Percentiles rank a stretch among this genome's conserved stretches.
Evolutionary conservation across 2,113 vertebrate genomes (phyloP).

Genomic region (Lethenteron reissneri): DNA sequence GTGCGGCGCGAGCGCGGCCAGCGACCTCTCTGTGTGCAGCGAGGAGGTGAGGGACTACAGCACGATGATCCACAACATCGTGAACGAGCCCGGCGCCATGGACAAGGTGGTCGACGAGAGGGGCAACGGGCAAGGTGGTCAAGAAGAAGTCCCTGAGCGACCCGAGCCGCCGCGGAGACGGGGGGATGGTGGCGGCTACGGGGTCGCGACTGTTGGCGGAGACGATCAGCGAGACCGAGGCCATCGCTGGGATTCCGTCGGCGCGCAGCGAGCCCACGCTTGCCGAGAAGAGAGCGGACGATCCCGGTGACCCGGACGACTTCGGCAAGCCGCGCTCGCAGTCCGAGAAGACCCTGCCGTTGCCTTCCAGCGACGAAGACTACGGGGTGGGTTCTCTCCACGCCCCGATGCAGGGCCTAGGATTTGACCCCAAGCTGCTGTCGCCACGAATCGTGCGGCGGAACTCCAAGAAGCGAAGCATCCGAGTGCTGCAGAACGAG

Average conservation of each 20-base stretch:
- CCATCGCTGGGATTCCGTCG: conserved; percentile 31
- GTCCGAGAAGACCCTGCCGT: conserved; percentile 23
- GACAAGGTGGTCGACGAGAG: conserved; percentile 55
- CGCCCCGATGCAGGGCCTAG: conserved; percentile 19
- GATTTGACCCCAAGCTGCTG: conserved; percentile 44
- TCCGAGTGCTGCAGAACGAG: conserved; percentile 22
- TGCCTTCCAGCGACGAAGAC: conserved; percentile 14
- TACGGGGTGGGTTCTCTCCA: conserved; percentile 9
- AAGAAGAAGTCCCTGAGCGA: conserved; percentile 95
- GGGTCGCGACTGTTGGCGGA: conserved; percentile 34
- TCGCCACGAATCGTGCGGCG: conserved; percentile 40
- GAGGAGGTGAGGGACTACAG: conserved; percentile 64
- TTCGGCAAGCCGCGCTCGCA: conserved; percentile 19
- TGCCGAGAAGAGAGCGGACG: conserved; percentile 30
- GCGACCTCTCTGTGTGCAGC: conserved; percentile 65
- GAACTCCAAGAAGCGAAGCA: conserved; percentile 48
- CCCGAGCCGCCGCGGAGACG: conserved; percentile 63
- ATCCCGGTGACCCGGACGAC: conserved; percentile 21
- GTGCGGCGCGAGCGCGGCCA: conserved; percentile 49
- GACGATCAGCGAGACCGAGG: conserved; percentile 56
- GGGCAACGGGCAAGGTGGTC: conserved; percentile 45
- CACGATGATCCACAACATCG: conserved; percentile 60
- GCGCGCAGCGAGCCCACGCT: conserved; percentile 86
- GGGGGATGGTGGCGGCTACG: conserved; percentile 28
- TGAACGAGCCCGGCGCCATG: conserved; percentile 58